These are phyloP conservation scores for Epinotia demarniana DNA, from an alignment of 2,888 invertebrate genomes.

Conservation along the genomic window DNA sequence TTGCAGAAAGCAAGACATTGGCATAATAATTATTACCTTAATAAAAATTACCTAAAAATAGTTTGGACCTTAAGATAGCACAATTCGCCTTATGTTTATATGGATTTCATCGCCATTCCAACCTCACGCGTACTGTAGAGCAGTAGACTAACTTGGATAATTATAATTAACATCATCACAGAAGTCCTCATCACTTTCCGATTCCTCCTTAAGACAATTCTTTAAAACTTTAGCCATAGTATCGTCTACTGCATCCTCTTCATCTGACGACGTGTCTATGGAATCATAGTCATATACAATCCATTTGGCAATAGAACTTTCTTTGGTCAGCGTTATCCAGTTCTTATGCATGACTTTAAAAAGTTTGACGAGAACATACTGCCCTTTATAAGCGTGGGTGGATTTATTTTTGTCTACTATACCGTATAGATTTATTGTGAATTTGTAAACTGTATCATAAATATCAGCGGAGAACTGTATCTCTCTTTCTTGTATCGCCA, in stretches of 20 bases:
- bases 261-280: conserved; percentile 68
- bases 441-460: conserved; percentile 64
- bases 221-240: conserved; percentile 53
- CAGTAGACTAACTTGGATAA: conserved; percentile 32
- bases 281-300: conserved; percentile 71
- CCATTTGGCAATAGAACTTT: conserved; percentile 63
- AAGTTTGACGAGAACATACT: conserved; percentile 68
- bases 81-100: not conserved
- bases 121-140: not conserved
- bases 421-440: conserved; percentile 73
- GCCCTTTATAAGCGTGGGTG: conserved; percentile 67
- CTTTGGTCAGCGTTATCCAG: conserved; percentile 68
- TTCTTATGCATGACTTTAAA: conserved; percentile 62
- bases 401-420: conserved; percentile 59
- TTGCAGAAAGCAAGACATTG: conserved; percentile 2
- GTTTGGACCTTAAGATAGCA: not conserved
- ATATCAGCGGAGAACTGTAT: conserved; percentile 62
- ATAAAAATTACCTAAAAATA: not conserved
- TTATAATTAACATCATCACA: conserved; percentile 55
- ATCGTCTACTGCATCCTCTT: conserved; percentile 55
- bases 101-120: not conserved
- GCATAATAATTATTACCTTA: not conserved
- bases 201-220: conserved; percentile 53
- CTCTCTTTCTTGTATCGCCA: conserved; percentile 59
- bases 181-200: conserved; percentile 62